phyloP scores from a whole-genome alignment of 1,140 invertebrate genomes.

The Dendroctonus ponderosae region DNA sequence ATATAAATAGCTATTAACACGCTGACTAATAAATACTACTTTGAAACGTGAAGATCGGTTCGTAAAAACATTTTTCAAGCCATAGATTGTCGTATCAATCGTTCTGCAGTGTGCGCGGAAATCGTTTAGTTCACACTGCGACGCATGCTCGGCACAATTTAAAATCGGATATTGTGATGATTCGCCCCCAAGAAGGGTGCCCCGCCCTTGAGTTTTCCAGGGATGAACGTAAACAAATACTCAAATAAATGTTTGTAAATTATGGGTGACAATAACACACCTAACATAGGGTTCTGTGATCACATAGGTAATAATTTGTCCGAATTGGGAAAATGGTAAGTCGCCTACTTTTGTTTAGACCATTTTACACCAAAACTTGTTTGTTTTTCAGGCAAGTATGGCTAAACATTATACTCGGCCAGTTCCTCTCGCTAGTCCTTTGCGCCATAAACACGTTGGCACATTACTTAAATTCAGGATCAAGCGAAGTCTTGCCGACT shows the following conservation, averaged over 20 bases:
- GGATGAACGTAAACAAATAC: conserved; percentile 31
- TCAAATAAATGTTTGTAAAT: conserved; percentile 31
- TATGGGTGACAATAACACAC: conserved; percentile 43
- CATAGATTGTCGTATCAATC: too few species aligned
- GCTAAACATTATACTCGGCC: conserved; percentile 73
- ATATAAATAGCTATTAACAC: too few species aligned
- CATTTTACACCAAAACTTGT: conserved; percentile 18
- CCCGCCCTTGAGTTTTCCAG: conserved; percentile 39
- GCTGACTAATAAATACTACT: too few species aligned
- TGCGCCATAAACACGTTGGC: conserved; percentile 75
- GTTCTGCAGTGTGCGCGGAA: too few species aligned
- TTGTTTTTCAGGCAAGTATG: conserved; percentile 68
- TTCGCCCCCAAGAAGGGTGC: conserved; percentile 34
- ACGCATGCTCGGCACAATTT: conserved; percentile 28
- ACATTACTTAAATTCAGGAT: conserved; percentile 68
- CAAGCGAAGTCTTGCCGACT: conserved; percentile 70
- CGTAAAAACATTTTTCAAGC: too few species aligned
- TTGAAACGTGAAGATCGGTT: too few species aligned
- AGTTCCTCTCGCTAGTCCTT: conserved; percentile 70
- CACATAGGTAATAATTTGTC: conserved; percentile 66
- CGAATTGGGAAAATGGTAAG: conserved; percentile 66
- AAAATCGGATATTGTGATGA: conserved; percentile 3
- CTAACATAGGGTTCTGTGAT: conserved; percentile 57
- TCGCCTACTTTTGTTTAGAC: conserved; percentile 1
- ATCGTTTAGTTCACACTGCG: too few species aligned